Conservation (phyloP, 1,140 invertebrate genomes). For the Teleopsis dalmanni region DNA sequence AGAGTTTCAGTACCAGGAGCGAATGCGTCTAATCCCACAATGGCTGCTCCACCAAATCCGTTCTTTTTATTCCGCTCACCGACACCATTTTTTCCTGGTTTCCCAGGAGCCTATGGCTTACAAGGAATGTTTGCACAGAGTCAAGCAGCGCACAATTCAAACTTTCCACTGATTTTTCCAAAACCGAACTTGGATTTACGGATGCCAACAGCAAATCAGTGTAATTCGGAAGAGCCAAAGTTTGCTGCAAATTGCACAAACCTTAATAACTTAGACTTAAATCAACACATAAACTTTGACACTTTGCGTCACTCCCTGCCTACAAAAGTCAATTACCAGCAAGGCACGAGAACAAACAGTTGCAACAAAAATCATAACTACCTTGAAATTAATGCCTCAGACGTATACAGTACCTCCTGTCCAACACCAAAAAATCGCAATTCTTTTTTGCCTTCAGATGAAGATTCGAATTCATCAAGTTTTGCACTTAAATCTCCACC, state of each 20-base stretch:
- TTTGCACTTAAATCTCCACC: too few relatives aligned
- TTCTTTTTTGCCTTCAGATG: conserved; percentile 14
- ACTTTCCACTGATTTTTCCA: conserved; percentile 54
- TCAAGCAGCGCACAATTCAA: conserved; percentile 35
- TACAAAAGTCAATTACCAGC: neutral
- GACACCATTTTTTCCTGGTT: conserved; percentile 49
- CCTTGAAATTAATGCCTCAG: too few relatives aligned
- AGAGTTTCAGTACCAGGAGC: neutral
- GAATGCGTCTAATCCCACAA: conserved; percentile 26
- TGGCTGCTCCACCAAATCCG: conserved; percentile 51
- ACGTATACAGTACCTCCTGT: too few relatives aligned
- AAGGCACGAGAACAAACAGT: neutral
- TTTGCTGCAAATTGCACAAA: too few relatives aligned
- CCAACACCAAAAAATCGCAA: neutral
- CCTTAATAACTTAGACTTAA: too few relatives aligned
- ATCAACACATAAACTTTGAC: too few relatives aligned
- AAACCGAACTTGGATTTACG: conserved; percentile 26
- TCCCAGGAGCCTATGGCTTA: conserved; percentile 45
- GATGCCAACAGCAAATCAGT: too few relatives aligned
- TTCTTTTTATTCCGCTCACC: conserved; percentile 54
- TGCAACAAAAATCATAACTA: too few relatives aligned
- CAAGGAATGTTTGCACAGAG: conserved; percentile 35
- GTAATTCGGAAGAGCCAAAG: too few relatives aligned
- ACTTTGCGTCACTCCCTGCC: too few relatives aligned
- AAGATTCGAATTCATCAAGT: conserved; percentile 12